These are phyloP conservation scores for Podocnemis expansa DNA, from an alignment of 2,113 vertebrate genomes.

Conservation along the genomic window DNA sequence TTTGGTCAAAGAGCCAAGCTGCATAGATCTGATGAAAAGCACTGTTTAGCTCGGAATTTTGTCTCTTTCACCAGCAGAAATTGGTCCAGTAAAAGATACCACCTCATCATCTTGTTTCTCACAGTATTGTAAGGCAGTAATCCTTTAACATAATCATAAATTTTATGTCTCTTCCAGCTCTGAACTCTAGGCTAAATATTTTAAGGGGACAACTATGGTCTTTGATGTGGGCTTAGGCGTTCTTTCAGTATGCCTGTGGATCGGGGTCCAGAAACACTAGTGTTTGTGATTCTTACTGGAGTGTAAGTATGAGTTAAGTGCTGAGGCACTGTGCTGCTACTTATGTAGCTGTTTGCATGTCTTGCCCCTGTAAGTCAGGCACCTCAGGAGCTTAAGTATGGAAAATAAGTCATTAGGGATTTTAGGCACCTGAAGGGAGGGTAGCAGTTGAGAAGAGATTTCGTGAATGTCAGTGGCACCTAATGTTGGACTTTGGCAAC, in stretches of 20 bases:
- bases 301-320: not conserved
- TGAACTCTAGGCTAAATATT: not conserved
- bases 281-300: not conserved
- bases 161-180: not conserved
- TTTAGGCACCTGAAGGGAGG: too few species aligned
- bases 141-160: not conserved
- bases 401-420: not conserved
- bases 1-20: not conserved
- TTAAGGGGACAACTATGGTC: too few species aligned
- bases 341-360: not conserved
- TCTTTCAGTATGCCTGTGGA: not conserved
- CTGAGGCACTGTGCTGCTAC: not conserved
- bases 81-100: not conserved
- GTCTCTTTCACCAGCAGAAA: not conserved
- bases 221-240: not conserved
- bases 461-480: too few species aligned
- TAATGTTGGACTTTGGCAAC: too few species aligned
- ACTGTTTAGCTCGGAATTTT: not conserved
- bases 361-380: not conserved
- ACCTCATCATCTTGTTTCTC: not conserved
- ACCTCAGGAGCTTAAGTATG: not conserved
- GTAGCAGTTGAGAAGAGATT: too few species aligned
- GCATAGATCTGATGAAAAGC: not conserved
- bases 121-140: not conserved
- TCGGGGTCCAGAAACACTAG: not conserved